Percentiles rank a stretch among this genome's conserved stretches.
These are phyloP conservation scores for Globodera rostochiensis DNA, from an alignment of 1,140 invertebrate species.

Conservation along the genomic window DNA sequence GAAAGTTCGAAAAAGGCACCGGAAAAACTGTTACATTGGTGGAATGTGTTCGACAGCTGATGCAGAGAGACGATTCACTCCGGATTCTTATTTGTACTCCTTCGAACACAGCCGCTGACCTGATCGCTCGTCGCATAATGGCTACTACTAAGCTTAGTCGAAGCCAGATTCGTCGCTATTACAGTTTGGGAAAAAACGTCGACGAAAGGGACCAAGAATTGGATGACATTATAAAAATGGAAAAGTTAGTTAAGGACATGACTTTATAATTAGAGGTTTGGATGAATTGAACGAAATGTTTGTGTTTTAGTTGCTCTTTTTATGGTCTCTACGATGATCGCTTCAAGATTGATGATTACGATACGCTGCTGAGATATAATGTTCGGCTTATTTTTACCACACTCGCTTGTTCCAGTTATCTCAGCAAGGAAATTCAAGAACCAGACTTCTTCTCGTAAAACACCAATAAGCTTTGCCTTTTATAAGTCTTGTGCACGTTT, in stretches of 20 bases:
- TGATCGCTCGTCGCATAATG: slow-evolving; percentile 17
- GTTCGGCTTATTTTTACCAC: slow-evolving; percentile 34
- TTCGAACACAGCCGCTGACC: slow-evolving; percentile 27
- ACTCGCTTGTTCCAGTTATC: slow-evolving; percentile 29
- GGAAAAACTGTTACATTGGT: slow-evolving; percentile 31
- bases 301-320: slow-evolving; percentile 17
- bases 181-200: slow-evolving; percentile 19
- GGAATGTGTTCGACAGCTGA: slow-evolving; percentile 4
- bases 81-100: slow-evolving; percentile 33
- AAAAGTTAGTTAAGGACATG: slow-evolving; percentile 10
- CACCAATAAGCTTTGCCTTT: not conserved
- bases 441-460: slow-evolving; percentile 34
- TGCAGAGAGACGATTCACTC: not conserved
- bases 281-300: not conserved
- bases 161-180: slow-evolving; percentile 21
- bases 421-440: slow-evolving; percentile 3
- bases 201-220: slow-evolving; percentile 21
- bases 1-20: slow-evolving; percentile 7
- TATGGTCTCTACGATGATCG: slow-evolving; percentile 12
- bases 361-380: not conserved
- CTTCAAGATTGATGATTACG: slow-evolving; percentile 17
- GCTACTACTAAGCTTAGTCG: not conserved
- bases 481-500: not conserved
- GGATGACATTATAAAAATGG: slow-evolving; percentile 26
- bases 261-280: not conserved